These are phyloP conservation scores for Drosophila gunungcola DNA, from an alignment of 1,140 invertebrate species.

Conservation along the genomic window DNA sequence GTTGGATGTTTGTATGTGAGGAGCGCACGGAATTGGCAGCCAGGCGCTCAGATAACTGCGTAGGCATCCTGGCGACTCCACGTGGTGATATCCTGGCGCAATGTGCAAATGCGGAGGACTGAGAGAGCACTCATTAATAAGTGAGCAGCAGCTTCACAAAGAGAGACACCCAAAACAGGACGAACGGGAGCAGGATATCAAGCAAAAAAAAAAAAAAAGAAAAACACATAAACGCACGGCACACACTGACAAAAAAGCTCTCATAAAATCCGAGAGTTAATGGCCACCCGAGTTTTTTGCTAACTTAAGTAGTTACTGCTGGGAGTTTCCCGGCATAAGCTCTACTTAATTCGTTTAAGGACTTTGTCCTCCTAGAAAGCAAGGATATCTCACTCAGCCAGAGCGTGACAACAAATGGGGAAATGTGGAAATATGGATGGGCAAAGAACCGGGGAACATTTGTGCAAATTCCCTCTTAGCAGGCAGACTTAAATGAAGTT, in stretches of 20 bases:
- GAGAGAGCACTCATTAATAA: conserved; percentile 50
- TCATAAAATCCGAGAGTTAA: conserved; percentile 73
- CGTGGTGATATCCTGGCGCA: conserved; percentile 25
- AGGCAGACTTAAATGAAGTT: conserved; percentile 26
- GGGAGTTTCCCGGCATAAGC: conserved; percentile 51
- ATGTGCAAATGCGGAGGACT: conserved; percentile 34
- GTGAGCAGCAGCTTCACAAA: conserved; percentile 42
- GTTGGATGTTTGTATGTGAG: conserved; percentile 56
- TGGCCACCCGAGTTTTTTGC: conserved; percentile 33
- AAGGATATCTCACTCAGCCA: neutral
- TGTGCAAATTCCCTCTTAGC: conserved; percentile 12
- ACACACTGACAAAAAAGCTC: conserved; percentile 46
- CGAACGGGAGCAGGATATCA: conserved; percentile 15
- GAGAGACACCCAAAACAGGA: conserved; percentile 24
- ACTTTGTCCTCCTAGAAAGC: conserved; percentile 24
- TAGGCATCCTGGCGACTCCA: conserved; percentile 35
- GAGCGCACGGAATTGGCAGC: conserved; percentile 47
- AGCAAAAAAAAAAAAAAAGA: conserved; percentile 15
- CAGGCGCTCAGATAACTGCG: conserved; percentile 67
- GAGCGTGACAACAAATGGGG: conserved; percentile 15
- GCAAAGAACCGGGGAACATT: conserved; percentile 18
- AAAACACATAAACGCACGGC: conserved; percentile 20
- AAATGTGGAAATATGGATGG: conserved; percentile 8
- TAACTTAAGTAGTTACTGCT: conserved; percentile 51
- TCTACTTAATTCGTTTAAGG: conserved; percentile 71